Conservation (phyloP, 2,113 vertebrate species). For the Silurus asotus region DNA sequence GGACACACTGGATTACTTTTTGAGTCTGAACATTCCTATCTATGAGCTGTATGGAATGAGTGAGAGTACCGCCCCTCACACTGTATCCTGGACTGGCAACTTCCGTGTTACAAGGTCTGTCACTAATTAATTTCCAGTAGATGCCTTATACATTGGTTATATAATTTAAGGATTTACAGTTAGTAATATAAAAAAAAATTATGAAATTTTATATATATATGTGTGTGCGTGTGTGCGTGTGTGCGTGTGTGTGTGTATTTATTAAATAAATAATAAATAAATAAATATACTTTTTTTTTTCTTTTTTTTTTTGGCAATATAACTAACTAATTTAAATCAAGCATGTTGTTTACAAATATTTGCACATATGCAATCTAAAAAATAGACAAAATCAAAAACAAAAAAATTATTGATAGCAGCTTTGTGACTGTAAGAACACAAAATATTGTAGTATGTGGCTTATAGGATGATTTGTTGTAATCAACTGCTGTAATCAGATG, state of each 20-base stretch:
- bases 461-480: neutral
- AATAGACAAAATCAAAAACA: neutral
- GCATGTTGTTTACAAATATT: neutral
- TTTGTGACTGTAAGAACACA: neutral
- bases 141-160: no score
- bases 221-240: no score
- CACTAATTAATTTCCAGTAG: neutral
- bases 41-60: conserved; percentile 75
- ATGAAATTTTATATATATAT: neutral
- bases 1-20: conserved; percentile 77
- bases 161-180: no score
- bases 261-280: no score
- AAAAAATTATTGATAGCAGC: neutral
- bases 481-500: neutral
- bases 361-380: neutral
- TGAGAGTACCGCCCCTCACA: conserved; percentile 73
- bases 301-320: no score
- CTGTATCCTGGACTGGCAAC: conserved; percentile 48
- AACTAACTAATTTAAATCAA: neutral
- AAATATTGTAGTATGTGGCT: no score
- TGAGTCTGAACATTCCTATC: conserved; percentile 76
- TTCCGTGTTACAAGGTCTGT: conserved; percentile 68
- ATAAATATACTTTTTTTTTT: no score
- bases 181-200: neutral
- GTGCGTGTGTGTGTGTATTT: no score